phyloP scores from a whole-genome alignment of 2,888 invertebrate genomes.

The Protonemura montana region DNA sequence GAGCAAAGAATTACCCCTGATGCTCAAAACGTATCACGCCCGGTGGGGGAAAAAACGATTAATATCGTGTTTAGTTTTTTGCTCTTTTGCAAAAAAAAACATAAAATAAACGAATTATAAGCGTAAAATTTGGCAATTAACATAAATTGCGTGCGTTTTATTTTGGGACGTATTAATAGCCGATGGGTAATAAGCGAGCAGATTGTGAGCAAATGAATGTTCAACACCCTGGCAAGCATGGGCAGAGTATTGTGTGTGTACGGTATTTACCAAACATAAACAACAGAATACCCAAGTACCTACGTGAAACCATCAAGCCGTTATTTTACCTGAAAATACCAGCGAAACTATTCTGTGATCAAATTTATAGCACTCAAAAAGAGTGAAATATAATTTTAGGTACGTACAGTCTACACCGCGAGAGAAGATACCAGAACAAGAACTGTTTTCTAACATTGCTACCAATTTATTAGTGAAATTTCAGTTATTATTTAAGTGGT shows the following conservation, averaged over 20 bases:
- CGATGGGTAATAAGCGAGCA: background rate
- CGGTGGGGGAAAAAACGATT: background rate
- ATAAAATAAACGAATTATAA: background rate
- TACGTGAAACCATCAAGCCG: background rate
- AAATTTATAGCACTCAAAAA: background rate
- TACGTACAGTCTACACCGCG: no score
- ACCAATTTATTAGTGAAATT: no score
- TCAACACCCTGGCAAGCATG: background rate
- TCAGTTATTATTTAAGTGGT: no score
- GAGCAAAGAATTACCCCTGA: background rate
- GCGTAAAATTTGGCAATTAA: background rate
- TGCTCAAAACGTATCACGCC: background rate
- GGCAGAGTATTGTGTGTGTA: background rate
- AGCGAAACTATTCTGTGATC: background rate
- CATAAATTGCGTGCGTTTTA: background rate
- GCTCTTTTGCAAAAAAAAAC: background rate
- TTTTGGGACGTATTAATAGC: background rate
- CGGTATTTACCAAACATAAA: background rate
- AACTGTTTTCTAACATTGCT: no score
- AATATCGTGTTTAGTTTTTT: background rate
- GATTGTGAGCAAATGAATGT: background rate
- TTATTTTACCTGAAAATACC: background rate
- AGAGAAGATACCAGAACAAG: no score
- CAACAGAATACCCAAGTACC: background rate
- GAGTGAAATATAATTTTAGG: background rate